phyloP scores from a whole-genome alignment of 2,113 vertebrate genomes.

The Lophura nycthemera region DNA sequence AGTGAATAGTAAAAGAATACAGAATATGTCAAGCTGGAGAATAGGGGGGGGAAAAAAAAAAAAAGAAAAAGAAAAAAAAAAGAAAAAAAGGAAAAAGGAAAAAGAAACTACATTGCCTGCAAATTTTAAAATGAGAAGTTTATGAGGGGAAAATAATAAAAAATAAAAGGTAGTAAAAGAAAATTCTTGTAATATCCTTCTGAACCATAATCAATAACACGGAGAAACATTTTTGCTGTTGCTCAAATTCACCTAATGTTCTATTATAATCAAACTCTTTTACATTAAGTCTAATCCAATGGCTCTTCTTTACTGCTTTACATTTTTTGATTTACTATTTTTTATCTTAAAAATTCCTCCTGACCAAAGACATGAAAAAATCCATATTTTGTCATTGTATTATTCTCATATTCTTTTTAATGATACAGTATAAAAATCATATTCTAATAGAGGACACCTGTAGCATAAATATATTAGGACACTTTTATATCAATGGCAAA shows the following conservation, averaged over 20 bases:
- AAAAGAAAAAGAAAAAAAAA: too few relatives aligned
- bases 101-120: background rate
- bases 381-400: conserved; percentile 72
- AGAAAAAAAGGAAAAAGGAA: background rate
- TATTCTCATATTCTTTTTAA: conserved; percentile 78
- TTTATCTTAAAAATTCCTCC: conserved; percentile 42
- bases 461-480: conserved; percentile 74
- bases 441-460: conserved; percentile 64
- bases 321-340: conserved; percentile 39
- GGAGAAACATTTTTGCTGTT: background rate
- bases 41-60: background rate
- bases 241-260: background rate
- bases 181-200: background rate
- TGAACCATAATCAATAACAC: background rate
- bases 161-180: background rate
- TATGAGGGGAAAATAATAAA: background rate
- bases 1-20: background rate
- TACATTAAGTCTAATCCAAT: background rate
- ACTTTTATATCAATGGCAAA: conserved; percentile 75
- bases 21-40: background rate
- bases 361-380: conserved; percentile 67
- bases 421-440: conserved; percentile 73
- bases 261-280: background rate
- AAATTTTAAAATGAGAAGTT: background rate
- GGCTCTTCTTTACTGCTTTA: background rate